phyloP scores from a whole-genome alignment of 2,888 invertebrate species.

The Trichacis sp. region DNA sequence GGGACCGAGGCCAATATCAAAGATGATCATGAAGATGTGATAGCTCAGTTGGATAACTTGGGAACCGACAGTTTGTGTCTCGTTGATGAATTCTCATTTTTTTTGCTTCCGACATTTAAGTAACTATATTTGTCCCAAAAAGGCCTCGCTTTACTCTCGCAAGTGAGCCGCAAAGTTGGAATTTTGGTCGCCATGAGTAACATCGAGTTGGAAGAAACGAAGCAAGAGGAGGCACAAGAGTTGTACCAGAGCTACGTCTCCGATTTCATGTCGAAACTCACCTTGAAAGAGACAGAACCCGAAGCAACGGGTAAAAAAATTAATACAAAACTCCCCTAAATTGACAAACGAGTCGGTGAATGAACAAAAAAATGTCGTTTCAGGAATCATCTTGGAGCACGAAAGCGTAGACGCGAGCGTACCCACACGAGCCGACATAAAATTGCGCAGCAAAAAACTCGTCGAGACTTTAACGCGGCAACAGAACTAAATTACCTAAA shows the following conservation, averaged over 20 bases:
- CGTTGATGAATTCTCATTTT: too few relatives aligned
- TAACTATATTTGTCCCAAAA: too few relatives aligned
- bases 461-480: slow-evolving; percentile 69
- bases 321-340: too few relatives aligned
- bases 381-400: slow-evolving; percentile 65
- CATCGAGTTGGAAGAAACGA: slow-evolving; percentile 52
- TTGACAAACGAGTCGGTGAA: too few relatives aligned
- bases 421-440: slow-evolving; percentile 71
- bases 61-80: not conserved
- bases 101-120: too few relatives aligned
- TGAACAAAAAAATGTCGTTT: slow-evolving; percentile 2
- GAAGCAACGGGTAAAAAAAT: slow-evolving; percentile 52
- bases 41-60: not conserved
- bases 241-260: slow-evolving; percentile 60
- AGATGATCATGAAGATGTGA: slow-evolving; percentile 23
- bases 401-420: slow-evolving; percentile 72
- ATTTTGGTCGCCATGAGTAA: slow-evolving; percentile 53
- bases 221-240: slow-evolving; percentile 53
- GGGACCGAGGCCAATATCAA: not conserved
- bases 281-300: slow-evolving; percentile 40
- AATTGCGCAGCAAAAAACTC: slow-evolving; percentile 71
- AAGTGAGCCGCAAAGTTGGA: slow-evolving; percentile 53
- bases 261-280: slow-evolving; percentile 50
- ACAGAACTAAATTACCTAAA: slow-evolving; percentile 44
- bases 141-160: slow-evolving; percentile 55